phyloP scores from a whole-genome alignment of 2,797 vertebrate genomes.

The Syncerus caffer region DNA sequence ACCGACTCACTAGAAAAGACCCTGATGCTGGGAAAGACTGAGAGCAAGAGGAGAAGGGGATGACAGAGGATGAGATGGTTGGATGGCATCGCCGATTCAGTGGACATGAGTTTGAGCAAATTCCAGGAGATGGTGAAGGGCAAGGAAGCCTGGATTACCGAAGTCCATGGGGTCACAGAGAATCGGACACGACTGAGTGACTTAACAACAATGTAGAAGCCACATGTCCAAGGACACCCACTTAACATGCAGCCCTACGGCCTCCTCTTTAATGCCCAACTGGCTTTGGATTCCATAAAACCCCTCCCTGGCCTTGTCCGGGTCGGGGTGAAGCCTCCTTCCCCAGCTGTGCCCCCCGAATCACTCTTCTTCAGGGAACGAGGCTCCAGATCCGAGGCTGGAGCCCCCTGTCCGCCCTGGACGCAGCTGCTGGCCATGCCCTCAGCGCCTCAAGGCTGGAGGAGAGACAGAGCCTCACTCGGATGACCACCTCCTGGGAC shows the following conservation, averaged over 20 bases:
- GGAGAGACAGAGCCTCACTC: not conserved
- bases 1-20: not conserved
- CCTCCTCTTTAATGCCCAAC: fast-evolving
- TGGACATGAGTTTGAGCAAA: not conserved
- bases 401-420: fast-evolving
- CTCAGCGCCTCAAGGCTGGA: not conserved
- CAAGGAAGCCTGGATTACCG: not conserved
- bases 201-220: not conserved
- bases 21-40: not conserved
- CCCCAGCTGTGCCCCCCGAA: not conserved
- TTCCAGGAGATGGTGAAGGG: not conserved
- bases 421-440: not conserved
- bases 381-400: not conserved
- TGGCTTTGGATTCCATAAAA: not conserved
- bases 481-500: not conserved
- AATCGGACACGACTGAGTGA: not conserved
- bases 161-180: not conserved
- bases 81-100: not conserved
- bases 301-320: fast-evolving
- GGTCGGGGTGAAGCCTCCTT: not conserved
- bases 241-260: fast-evolving
- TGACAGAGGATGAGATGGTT: not conserved
- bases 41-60: not conserved
- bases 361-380: not conserved
- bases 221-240: not conserved